Evolutionary conservation across 2,113 vertebrate genomes (phyloP), one percentile per base, ranked within the genome.

Genomic region (Trochalopteron elliotii): DNA sequence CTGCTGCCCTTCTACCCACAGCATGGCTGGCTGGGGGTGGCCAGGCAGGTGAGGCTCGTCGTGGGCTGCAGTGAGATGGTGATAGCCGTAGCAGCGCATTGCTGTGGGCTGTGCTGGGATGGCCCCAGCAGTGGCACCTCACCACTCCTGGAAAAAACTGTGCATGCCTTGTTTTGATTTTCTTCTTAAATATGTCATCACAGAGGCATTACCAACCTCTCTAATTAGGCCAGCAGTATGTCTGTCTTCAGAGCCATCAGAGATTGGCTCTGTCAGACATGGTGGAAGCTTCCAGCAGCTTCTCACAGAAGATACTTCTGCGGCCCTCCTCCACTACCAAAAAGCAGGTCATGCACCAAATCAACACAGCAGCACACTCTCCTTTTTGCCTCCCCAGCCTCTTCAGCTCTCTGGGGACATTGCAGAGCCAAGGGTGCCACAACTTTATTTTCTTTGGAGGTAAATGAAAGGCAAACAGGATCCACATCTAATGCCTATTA

Each of bases 51-150:
- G 1, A 13, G 13, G 59, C 14, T 52, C 1, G 0, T 35, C 0
- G 2, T 12, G 45, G 10, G 21, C 45, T 3, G 0, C 57, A 7
- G 17, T 9, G 21, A 21, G 27, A 12, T 25, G 56, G n/a, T 0
- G 2, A 2, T 7, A 27, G 44, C 74, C 0, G 1, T 16, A 11
- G 44, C 0, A 2, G 10, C 1, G 0, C 30, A 21, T 21, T 9
- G 17, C 47, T 17, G 23, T 0, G 4, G 17, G 30, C 47, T 22
- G 30, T 16, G 47, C 30, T 7, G 30, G 28, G 28, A 27, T 27
- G 10, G 57, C 8, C 35, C 35, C 2, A 1, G 30, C 30, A 10
- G 35, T 2, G 27, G 15, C 21, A 11, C 21, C n/a, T 49, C 2
- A 0, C 37, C 19, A 7, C 11, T 17, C 31, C 60, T 30, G 60